A percentile compares a stretch with the other conserved stretches of the same genome.
Conservation (phyloP, 1,140 invertebrate species). For the Ostrea denselamellosa region DNA sequence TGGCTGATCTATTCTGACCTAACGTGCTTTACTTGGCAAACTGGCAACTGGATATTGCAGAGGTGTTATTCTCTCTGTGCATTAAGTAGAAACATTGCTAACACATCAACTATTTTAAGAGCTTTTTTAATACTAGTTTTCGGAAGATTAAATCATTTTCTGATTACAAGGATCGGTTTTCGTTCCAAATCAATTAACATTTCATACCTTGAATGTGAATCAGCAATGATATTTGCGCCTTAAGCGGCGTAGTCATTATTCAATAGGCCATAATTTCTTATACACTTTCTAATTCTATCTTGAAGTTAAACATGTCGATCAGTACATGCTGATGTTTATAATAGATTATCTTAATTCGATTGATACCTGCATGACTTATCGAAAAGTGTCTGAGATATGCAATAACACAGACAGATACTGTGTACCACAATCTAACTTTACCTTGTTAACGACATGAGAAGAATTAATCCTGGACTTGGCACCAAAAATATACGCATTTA, state of each 20-base stretch:
- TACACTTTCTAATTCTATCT: not conserved
- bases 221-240: constrained; percentile 16
- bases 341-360: constrained; percentile 21
- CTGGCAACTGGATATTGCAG: not conserved
- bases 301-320: not conserved
- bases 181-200: not conserved
- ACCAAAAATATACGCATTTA: not conserved
- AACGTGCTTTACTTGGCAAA: constrained; percentile 27
- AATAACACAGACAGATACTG: not conserved
- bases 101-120: constrained; percentile 4
- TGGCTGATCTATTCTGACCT: not conserved
- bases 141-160: constrained; percentile 8
- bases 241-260: not conserved
- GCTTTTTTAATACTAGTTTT: not conserved
- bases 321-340: not conserved
- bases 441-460: not conserved
- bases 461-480: constrained; percentile 5
- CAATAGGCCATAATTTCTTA: not conserved
- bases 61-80: not conserved
- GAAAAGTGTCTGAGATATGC: not conserved
- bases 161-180: constrained; percentile 24
- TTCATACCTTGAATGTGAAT: not conserved
- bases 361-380: constrained; percentile 7
- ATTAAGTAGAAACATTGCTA: constrained; percentile 1
- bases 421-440: not conserved